Evolutionary conservation across 2,888 invertebrate species (phyloP), one percentile per base, ranked within the genome.

Genomic region (Ypsolopha scabrella): DNA sequence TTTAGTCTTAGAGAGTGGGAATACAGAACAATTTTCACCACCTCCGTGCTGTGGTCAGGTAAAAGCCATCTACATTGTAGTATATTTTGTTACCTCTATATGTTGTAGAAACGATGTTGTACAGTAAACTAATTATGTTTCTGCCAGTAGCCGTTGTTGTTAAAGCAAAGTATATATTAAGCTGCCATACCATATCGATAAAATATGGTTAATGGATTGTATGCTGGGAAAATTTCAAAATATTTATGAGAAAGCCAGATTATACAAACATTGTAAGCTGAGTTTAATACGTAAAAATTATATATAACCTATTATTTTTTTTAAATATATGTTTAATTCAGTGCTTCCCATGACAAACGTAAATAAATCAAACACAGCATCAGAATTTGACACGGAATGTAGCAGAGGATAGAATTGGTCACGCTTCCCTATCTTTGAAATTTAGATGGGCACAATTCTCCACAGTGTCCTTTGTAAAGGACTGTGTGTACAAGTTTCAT

Each of bases 41-140:
- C 56, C 54, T 51, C 45, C 58, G 51, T 56, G 57, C 63, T 51
- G 55, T 50, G 60, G 57, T 59, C 61, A 55, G 53, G 49, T 52
- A 49, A 46, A 52, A 55, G 51, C 53, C 48, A 51, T 53, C 53
- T 50, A 51, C 50, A 47, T 52, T 58, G 46, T 54, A 48, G 24
- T 24, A 24, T 24, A 24, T 24, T 24, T 24, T 24, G 24, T 24
- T 24, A 24, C 24, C 24, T 24, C 24, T 24, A 24, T 24, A 24
- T 24, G 24, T 24, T 24, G 43, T 43, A 43, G 24, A 43, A 14
- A 11, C 41, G 41, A 24, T 24, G 24, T 24, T 24, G 24, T 24
- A 24, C 24, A 24, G 24, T 43, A 43, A 43, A 43, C 43, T 43
- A 43, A 43, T 43, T 43, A 43, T 43, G 24, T 14, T 11, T 8